A percentile compares a stretch with the other conserved stretches of the same genome.
These are phyloP conservation scores for Sinosuthora webbiana DNA, from an alignment of 2,113 vertebrate genomes.

Conservation along the genomic window DNA sequence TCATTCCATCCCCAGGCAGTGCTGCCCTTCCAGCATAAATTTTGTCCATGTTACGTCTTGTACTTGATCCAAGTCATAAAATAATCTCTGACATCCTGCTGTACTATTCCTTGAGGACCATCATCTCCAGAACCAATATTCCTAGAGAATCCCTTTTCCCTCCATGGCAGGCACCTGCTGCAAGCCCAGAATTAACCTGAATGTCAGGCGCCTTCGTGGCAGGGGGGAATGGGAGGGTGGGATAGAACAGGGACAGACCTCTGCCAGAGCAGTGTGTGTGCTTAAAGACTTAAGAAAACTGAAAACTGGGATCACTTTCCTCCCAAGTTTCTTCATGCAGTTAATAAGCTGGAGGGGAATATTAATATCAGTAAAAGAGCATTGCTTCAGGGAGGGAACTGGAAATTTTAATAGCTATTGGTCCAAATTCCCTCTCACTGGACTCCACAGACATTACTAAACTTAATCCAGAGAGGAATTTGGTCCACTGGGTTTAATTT, in stretches of 20 bases:
- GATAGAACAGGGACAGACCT: neutral
- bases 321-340: neutral
- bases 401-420: constrained; percentile 17
- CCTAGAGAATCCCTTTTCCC: neutral
- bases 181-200: neutral
- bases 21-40: neutral
- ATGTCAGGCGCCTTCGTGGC: fast-evolving
- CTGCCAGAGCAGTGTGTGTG: neutral
- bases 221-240: neutral
- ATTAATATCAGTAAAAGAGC: constrained; percentile 3
- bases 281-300: neutral
- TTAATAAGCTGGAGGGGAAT: constrained; percentile 27
- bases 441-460: constrained; percentile 3
- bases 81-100: neutral
- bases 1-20: neutral
- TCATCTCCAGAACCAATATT: neutral
- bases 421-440: constrained; percentile 13
- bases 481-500: constrained; percentile 27
- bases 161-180: neutral
- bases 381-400: neutral
- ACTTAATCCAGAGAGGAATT: constrained; percentile 36
- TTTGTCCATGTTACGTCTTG: neutral
- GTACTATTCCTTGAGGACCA: neutral
- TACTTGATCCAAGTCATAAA: neutral
- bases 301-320: neutral